A percentile compares a stretch with the other conserved stretches of the same genome.
phyloP scores from a whole-genome alignment of 2,113 vertebrate genomes.

The Castor canadensis region DNA sequence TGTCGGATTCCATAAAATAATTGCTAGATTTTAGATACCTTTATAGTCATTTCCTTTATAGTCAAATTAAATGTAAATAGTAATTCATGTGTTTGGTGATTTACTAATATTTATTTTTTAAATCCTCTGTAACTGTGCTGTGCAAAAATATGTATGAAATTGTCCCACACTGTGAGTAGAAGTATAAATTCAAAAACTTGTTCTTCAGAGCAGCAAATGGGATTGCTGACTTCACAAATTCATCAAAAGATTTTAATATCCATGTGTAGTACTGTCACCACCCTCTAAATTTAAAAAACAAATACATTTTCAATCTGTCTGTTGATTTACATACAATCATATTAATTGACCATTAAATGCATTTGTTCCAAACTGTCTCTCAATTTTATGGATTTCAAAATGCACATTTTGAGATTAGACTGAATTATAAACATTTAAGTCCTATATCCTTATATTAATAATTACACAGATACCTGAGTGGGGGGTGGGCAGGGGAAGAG shows the following conservation, averaged over 20 bases:
- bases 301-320: neutral
- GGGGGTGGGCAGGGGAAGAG: neutral
- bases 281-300: neutral
- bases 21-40: neutral
- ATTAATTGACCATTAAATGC: neutral
- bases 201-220: neutral
- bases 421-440: neutral
- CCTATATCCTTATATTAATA: neutral
- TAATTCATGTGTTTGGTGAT: neutral
- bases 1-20: neutral
- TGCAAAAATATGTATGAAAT: constrained; percentile 27
- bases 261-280: neutral
- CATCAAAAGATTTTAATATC: neutral
- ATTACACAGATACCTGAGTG: neutral
- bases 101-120: neutral
- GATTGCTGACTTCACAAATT: neutral
- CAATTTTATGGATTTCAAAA: constrained; percentile 14
- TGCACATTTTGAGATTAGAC: neutral
- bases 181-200: constrained; percentile 18
- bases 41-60: neutral
- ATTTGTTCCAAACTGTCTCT: neutral
- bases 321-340: neutral
- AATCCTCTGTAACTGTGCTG: neutral
- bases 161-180: neutral
- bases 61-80: neutral